Evolutionary conservation across 2,113 vertebrate genomes (phyloP).

Genomic region (Columba livia): DNA sequence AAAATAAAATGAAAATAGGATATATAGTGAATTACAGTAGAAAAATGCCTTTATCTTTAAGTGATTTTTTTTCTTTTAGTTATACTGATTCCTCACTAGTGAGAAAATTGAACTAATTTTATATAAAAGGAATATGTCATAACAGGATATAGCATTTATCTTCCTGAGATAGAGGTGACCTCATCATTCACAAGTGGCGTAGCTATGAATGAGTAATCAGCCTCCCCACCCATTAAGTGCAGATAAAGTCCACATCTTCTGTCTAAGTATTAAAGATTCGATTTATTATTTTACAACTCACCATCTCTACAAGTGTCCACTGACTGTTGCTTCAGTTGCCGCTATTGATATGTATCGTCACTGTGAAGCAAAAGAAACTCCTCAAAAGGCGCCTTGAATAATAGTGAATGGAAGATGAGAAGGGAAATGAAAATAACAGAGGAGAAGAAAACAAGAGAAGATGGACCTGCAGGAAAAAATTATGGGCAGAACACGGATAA

Average conservation of each 20-base stretch:
- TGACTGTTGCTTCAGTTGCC: conserved; percentile 46
- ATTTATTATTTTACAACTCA: conserved; percentile 66
- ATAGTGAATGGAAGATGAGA: conserved; percentile 13
- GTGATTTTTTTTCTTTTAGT: conserved; percentile 28
- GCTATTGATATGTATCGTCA: neutral
- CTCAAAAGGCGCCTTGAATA: conserved; percentile 21
- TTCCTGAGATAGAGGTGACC: conserved; percentile 61
- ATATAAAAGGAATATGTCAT: conserved; percentile 60
- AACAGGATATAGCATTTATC: conserved; percentile 66
- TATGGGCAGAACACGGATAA: neutral
- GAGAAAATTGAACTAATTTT: conserved; percentile 69
- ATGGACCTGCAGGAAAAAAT: conserved; percentile 5
- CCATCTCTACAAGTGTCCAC: conserved; percentile 51
- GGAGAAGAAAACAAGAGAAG: conserved; percentile 42
- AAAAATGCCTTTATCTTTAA: conserved; percentile 66
- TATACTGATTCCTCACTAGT: conserved; percentile 47
- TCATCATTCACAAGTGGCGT: conserved; percentile 60
- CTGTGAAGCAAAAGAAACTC: conserved; percentile 32
- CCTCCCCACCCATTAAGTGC: conserved; percentile 47
- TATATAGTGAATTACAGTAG: conserved; percentile 60
- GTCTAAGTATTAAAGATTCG: conserved; percentile 67
- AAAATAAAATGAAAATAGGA: conserved; percentile 65
- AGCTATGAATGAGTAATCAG: conserved; percentile 68
- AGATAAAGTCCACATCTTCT: conserved; percentile 61
- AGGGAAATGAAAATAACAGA: conserved; percentile 39